phyloP scores from a whole-genome alignment of 2,113 vertebrate species.

The Hypanus sabinus region DNA sequence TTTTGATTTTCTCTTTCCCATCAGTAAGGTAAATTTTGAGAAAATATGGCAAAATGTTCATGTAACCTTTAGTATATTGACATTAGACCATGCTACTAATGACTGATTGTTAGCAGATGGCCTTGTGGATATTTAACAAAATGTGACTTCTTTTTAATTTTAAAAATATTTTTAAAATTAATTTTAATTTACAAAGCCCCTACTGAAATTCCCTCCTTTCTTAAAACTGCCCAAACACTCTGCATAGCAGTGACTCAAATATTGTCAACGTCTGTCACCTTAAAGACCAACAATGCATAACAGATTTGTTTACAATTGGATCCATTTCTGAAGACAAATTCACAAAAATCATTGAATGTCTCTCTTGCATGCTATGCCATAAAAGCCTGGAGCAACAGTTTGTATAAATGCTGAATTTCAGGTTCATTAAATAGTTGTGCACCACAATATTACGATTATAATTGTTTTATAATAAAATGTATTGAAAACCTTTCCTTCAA shows the following conservation, averaged over 20 bases:
- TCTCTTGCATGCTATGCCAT: not conserved
- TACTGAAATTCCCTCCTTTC: not conserved
- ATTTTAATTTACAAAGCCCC: no score
- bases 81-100: slow-evolving; percentile 59
- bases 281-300: not conserved
- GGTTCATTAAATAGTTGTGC: not conserved
- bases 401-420: not conserved
- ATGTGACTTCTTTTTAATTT: not conserved
- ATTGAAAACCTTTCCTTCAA: not conserved
- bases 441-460: not conserved
- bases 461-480: not conserved
- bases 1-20: slow-evolving; percentile 63
- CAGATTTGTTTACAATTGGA: not conserved
- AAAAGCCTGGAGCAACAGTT: not conserved
- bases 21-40: slow-evolving; percentile 57
- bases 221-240: not conserved
- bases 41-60: slow-evolving; percentile 62
- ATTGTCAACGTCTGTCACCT: not conserved
- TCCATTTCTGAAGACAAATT: not conserved
- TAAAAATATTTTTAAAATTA: not conserved
- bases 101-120: slow-evolving; percentile 58
- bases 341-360: not conserved
- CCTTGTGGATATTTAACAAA: slow-evolving; percentile 38
- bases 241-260: not conserved
- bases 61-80: slow-evolving; percentile 57